Evolutionary conservation across 2,113 vertebrate species (phyloP), one percentile per base, ranked within the genome.

Genomic region (Alaudala cheleensis): DNA sequence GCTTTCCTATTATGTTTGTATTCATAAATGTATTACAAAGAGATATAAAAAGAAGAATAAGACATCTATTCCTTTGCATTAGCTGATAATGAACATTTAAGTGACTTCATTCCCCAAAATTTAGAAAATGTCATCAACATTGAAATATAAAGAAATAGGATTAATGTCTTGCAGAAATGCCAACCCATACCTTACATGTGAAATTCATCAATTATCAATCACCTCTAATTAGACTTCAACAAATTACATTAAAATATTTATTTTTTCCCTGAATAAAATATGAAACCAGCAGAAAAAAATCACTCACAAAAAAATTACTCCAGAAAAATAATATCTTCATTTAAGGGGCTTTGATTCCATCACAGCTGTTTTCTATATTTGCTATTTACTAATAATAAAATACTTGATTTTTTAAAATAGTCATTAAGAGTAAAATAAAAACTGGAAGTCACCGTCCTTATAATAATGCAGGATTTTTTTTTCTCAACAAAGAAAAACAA

Each of bases 181-280:
- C 21, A 51, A 44, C 18, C 25, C 42, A 7, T 77, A 70, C 37
- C 29, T 69, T 61, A 49, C 12, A 45, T 95, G 71, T 56, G 21
- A 94, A 97, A 97, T 83, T n/a, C 69, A 84, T 62, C 62, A 86
- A 80, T 58, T 71, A 50, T 22, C 66, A 88, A 60, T 86, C n/a
- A 71, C 57, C 49, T 77, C 58, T 89, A 54, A 79, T 45, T 64
- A 60, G 31, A 60, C 23, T 62, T 79, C n/a, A 10, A 84, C 25
- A 62, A 93, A 86, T 77, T 84, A 51, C 21, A 92, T 89, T 51
- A 65, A 89, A 95, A 79, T 72, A 53, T 25, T 53, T 78, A 8
- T 84, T 92, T 91, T 50, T 85, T 45, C 22, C 77, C 24, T 88
- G 62, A 88, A 73, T 88, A 95, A 82, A 95, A 65, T 56, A 86